phyloP scores from a whole-genome alignment of 53 echinoderm and acorn worm genomes.

The Henricia sp. region DNA sequence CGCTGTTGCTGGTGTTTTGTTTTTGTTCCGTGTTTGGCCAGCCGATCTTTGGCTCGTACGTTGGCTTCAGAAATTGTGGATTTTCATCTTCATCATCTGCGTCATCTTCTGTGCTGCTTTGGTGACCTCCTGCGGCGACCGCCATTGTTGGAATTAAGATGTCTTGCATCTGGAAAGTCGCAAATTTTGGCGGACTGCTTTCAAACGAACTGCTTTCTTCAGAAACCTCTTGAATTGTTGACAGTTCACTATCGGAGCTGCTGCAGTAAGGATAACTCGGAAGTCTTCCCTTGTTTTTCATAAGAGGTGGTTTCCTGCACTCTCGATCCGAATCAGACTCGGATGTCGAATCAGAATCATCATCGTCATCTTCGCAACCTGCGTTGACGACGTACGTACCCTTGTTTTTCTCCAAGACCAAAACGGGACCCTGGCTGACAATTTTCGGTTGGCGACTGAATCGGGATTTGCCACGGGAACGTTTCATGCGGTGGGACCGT shows the following conservation, averaged over 20 bases:
- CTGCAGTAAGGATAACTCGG: neutral
- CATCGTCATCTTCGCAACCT: neutral
- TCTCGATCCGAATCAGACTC: constrained; percentile 18
- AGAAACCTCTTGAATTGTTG: constrained; percentile 71
- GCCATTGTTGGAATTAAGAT: constrained; percentile 12
- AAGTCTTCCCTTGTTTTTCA: neutral
- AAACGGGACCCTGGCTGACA: constrained; percentile 22
- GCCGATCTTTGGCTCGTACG: constrained; percentile 3
- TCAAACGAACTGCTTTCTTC: constrained; percentile 45
- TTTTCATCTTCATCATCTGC: constrained; percentile 37
- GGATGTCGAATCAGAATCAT: constrained; percentile 40
- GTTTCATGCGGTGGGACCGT: constrained; percentile 23
- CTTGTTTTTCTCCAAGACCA: constrained; percentile 44
- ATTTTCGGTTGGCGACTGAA: neutral
- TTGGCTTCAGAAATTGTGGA: constrained; percentile 18
- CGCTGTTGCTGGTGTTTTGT: too few species aligned
- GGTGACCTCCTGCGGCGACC: neutral
- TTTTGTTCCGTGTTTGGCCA: neutral
- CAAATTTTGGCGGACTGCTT: neutral
- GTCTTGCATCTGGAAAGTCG: neutral
- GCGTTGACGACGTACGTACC: constrained; percentile 43
- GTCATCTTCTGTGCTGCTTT: constrained; percentile 32
- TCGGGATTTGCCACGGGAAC: constrained; percentile 16
- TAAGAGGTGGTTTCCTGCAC: neutral
- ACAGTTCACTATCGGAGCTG: constrained; percentile 86